These are phyloP conservation scores for Ophion slaviceki DNA, from an alignment of 2,888 invertebrate species.

Conservation along the genomic window DNA sequence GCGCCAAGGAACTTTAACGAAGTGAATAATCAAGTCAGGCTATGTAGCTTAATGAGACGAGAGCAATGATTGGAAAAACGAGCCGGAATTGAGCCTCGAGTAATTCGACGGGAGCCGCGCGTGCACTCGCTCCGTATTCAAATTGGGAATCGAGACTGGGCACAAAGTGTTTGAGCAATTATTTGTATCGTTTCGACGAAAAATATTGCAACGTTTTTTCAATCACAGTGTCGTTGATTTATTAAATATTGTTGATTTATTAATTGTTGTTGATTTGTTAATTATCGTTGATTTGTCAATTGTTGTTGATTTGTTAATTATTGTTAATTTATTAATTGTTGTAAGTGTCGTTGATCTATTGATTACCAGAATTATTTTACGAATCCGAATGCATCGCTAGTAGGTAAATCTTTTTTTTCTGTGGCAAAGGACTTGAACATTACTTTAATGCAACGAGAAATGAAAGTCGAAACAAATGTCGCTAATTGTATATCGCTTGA, in stretches of 20 bases:
- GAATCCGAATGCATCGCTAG: too few relatives aligned
- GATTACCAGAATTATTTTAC: too few relatives aligned
- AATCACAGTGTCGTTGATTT: neutral
- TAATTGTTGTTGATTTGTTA: neutral
- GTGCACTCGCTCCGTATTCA: neutral
- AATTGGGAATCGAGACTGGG: slow-evolving; percentile 2
- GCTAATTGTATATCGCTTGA: neutral
- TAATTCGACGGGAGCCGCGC: slow-evolving; percentile 21
- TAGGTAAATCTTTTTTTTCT: too few relatives aligned
- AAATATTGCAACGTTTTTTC: neutral
- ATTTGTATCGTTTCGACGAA: neutral
- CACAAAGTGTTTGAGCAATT: slow-evolving; percentile 9
- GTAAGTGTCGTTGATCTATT: too few relatives aligned
- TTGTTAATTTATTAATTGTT: neutral
- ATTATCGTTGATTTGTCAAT: too few relatives aligned
- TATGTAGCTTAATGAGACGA: slow-evolving; percentile 61
- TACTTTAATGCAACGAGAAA: too few relatives aligned
- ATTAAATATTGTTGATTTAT: neutral
- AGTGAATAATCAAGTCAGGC: slow-evolving; percentile 38
- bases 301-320: neutral
- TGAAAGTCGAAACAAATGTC: too few relatives aligned
- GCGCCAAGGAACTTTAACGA: slow-evolving; percentile 47
- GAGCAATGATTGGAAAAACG: slow-evolving; percentile 53
- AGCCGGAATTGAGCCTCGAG: slow-evolving; percentile 22
- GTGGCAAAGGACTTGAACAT: too few relatives aligned